Conservation (phyloP, 2,797 vertebrate species). For the Chelonia mydas region DNA sequence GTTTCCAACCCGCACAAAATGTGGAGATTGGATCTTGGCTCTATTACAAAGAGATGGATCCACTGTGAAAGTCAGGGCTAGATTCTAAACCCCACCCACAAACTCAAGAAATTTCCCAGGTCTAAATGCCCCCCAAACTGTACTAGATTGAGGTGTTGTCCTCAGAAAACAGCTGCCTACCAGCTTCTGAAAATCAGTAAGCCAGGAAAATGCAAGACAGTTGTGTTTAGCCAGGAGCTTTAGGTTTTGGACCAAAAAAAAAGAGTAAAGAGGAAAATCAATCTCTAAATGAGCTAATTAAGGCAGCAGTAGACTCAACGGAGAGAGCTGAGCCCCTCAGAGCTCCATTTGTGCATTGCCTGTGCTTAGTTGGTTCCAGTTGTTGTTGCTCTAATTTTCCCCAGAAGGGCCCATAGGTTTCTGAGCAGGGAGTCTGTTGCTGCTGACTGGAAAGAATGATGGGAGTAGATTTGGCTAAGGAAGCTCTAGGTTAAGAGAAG, state of each 20-base stretch:
- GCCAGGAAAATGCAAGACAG: not conserved
- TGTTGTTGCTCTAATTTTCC: not conserved
- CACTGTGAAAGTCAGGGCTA: not conserved
- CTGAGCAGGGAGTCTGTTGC: not conserved
- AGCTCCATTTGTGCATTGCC: not conserved
- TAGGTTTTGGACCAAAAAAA: not conserved
- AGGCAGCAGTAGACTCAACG: not conserved
- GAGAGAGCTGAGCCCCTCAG: not conserved
- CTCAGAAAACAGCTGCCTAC: not conserved
- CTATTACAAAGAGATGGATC: not conserved
- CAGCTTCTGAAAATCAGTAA: not conserved
- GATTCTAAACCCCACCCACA: not conserved
- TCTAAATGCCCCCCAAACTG: not conserved
- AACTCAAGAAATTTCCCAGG: not conserved
- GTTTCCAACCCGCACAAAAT: not conserved
- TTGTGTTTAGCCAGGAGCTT: not conserved
- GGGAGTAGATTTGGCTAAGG: not conserved
- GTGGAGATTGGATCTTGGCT: not conserved
- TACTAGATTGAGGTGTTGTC: not conserved
- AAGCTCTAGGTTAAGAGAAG: not conserved
- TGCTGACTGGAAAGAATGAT: not conserved
- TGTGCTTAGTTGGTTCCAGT: fast-evolving
- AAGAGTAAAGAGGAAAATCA: slow-evolving; percentile 10
- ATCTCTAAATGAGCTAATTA: not conserved
- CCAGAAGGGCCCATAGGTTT: not conserved